Conservation (phyloP, 2,888 invertebrate species). For the Corythucha ciliata region DNA sequence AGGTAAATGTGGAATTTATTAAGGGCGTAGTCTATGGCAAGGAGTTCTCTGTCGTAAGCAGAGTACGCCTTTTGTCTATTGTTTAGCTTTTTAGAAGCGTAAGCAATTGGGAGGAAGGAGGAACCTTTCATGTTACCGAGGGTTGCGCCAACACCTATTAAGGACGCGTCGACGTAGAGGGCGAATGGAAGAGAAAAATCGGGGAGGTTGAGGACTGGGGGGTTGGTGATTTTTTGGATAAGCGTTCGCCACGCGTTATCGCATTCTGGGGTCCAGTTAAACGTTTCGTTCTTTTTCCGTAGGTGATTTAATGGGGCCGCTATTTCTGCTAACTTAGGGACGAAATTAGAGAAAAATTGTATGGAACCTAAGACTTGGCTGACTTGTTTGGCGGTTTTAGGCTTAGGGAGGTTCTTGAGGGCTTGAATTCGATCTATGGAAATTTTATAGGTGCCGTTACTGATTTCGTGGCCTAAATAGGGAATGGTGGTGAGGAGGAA, state of each 20-base stretch:
- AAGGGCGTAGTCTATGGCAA: no score
- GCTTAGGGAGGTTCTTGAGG: constrained; percentile 23
- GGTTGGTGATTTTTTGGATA: not conserved
- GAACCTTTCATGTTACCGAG: not conserved
- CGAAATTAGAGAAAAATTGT: constrained; percentile 36
- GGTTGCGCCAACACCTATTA: constrained; percentile 11
- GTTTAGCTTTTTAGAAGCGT: not conserved
- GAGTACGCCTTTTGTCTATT: constrained; percentile 5
- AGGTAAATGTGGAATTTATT: no score
- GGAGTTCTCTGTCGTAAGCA: constrained; percentile 17
- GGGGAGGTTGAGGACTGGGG: constrained; percentile 12
- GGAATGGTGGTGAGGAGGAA: constrained; percentile 16
- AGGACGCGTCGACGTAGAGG: constrained; percentile 10
- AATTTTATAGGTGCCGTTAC: constrained; percentile 21
- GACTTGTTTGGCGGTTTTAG: constrained; percentile 27
- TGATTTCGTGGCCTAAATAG: constrained; percentile 23
- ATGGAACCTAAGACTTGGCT: constrained; percentile 33
- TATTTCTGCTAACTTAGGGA: constrained; percentile 31
- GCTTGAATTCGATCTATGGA: constrained; percentile 27
- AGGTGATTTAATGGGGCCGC: constrained; percentile 34
- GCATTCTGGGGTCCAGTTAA: not conserved
- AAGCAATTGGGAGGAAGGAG: constrained; percentile 7
- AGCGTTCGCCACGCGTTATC: constrained; percentile 9
- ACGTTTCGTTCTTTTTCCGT: constrained; percentile 11
- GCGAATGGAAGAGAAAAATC: constrained; percentile 5